Evolutionary conservation across 2,888 invertebrate genomes (phyloP).

Genomic region (Watsonalla cultraria): DNA sequence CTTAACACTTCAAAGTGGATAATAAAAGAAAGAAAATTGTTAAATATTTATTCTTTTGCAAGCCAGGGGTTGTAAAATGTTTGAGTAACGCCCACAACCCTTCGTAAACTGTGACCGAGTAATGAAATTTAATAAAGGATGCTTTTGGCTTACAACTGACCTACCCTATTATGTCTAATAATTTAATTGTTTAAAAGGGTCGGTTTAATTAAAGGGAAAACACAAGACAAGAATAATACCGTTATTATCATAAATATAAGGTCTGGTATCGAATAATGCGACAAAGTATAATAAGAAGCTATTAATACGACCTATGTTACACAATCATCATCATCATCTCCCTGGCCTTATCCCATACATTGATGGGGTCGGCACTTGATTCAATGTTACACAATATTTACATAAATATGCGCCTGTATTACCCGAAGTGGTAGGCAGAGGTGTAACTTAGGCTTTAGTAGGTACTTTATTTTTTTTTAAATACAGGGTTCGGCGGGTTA

Average conservation of each 20-base stretch:
- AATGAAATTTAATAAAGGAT: conserved; percentile 25
- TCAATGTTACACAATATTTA: too few relatives aligned
- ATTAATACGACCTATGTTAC: too few relatives aligned
- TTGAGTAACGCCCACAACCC: conserved; percentile 20
- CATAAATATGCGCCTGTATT: too few relatives aligned
- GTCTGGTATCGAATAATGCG: too few relatives aligned
- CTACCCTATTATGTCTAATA: conserved; percentile 3
- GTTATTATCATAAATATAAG: background rate
- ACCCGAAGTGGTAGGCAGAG: too few relatives aligned
- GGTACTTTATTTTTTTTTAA: too few relatives aligned
- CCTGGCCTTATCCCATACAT: too few relatives aligned
- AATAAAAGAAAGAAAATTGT: background rate
- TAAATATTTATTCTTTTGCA: conserved; percentile 3
- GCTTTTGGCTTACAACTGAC: conserved; percentile 8
- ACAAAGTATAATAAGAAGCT: too few relatives aligned
- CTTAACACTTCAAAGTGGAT: background rate
- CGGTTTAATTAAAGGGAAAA: background rate
- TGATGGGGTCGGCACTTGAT: too few relatives aligned
- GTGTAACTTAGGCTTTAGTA: too few relatives aligned
- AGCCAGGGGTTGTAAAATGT: conserved; percentile 25
- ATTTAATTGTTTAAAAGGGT: conserved; percentile 5
- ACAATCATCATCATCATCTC: too few relatives aligned
- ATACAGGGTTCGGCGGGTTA: too few relatives aligned
- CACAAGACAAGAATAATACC: background rate
- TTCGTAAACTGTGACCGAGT: conserved; percentile 25